These are phyloP conservation scores for Chanos chanos DNA, from an alignment of 2,797 vertebrate genomes.

Conservation along the genomic window DNA sequence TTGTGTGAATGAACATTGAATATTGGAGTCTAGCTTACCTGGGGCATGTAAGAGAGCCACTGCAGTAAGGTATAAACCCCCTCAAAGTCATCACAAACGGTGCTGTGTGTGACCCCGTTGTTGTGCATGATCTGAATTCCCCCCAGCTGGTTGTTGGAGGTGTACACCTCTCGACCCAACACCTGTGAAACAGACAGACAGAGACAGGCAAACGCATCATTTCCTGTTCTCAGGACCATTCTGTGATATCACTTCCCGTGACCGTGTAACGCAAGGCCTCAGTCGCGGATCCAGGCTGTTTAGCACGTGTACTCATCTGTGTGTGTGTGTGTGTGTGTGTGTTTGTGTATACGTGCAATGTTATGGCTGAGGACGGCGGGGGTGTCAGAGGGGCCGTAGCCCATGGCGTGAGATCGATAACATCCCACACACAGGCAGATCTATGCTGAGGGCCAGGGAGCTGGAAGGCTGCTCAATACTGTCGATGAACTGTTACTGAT, in stretches of 20 bases:
- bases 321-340: neutral
- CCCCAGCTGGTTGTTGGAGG: constrained; percentile 94
- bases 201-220: neutral
- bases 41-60: constrained; percentile 97
- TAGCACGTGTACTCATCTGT: too few species aligned
- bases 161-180: constrained; percentile 92
- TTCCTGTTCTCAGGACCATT: too few species aligned
- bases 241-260: too few species aligned
- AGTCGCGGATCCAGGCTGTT: too few species aligned
- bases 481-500: constrained; percentile 44
- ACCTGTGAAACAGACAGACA: constrained; percentile 69
- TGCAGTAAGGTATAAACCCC: constrained; percentile 86
- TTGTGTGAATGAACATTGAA: neutral
- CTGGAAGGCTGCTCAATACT: constrained; percentile 35
- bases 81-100: constrained; percentile 92
- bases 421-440: constrained; percentile 18
- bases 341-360: neutral
- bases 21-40: constrained; percentile 63
- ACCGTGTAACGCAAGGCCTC: neutral
- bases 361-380: constrained; percentile 7
- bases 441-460: neutral
- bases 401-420: constrained; percentile 36
- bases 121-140: constrained; percentile 98
- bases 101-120: constrained; percentile 89
- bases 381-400: constrained; percentile 19